Percentiles rank a stretch among this genome's conserved stretches.
These are phyloP conservation scores for Drosophila jambulina DNA, from an alignment of 1,140 invertebrate species.

Conservation along the genomic window DNA sequence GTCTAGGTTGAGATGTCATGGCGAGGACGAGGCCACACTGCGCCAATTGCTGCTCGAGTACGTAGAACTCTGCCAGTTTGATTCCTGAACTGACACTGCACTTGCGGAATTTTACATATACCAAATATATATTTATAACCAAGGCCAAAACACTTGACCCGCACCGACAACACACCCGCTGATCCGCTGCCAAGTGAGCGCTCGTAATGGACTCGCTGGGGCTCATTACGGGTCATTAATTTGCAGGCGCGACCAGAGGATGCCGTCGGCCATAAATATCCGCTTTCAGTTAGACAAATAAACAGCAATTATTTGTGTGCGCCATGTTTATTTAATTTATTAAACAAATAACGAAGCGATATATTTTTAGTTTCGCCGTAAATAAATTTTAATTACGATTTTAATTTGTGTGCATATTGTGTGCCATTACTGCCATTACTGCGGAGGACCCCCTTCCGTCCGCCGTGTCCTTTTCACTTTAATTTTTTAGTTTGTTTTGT, in stretches of 20 bases:
- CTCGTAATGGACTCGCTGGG: slow-evolving; percentile 27
- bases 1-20: slow-evolving; percentile 85
- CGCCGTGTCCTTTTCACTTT: slow-evolving; percentile 11
- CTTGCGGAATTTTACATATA: neutral
- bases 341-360: slow-evolving; percentile 45
- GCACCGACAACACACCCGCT: slow-evolving; percentile 1
- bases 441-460: neutral
- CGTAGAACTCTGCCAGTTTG: slow-evolving; percentile 45
- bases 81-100: slow-evolving; percentile 1
- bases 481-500: slow-evolving; percentile 47
- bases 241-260: slow-evolving; percentile 53
- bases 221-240: slow-evolving; percentile 74
- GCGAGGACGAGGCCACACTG: slow-evolving; percentile 85
- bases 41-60: slow-evolving; percentile 85
- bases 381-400: slow-evolving; percentile 52
- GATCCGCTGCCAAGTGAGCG: slow-evolving; percentile 19
- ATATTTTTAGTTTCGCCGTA: slow-evolving; percentile 41
- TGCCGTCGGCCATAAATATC: slow-evolving; percentile 68
- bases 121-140: neutral
- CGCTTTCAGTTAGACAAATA: slow-evolving; percentile 75
- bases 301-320: slow-evolving; percentile 66
- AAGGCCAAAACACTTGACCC: slow-evolving; percentile 6
- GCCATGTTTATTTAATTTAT: slow-evolving; percentile 58
- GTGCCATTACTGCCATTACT: slow-evolving; percentile 9
- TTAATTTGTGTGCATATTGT: slow-evolving; percentile 37